Evolutionary conservation across 2,888 invertebrate genomes (phyloP).

Genomic region (Galeruca laticollis): DNA sequence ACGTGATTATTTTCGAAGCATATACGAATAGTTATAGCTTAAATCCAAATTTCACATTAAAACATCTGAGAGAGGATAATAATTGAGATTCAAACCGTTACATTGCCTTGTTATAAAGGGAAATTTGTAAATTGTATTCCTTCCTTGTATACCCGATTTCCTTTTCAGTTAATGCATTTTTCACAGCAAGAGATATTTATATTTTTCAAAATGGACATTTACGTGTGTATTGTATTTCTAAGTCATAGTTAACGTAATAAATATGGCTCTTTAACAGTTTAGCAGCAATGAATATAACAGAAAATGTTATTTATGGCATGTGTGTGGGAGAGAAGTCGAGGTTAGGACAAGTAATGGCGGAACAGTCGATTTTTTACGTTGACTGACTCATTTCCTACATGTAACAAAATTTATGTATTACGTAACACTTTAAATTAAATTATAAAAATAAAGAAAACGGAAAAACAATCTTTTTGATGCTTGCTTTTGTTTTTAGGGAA

Average conservation of each 20-base stretch:
- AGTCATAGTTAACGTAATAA: constrained; percentile 13
- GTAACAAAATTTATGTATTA: neutral
- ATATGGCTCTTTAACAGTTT: constrained; percentile 27
- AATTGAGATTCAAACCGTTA: too few species aligned
- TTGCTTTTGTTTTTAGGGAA: too few species aligned
- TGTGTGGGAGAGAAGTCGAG: constrained; percentile 34
- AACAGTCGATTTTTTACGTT: constrained; percentile 3
- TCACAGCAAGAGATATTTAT: neutral
- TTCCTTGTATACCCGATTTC: too few species aligned
- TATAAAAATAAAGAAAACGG: neutral
- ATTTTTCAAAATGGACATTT: neutral
- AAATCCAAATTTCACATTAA: too few species aligned
- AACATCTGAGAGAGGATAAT: too few species aligned
- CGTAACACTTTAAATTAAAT: neutral
- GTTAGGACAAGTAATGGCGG: constrained; percentile 19
- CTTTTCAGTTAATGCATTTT: too few species aligned
- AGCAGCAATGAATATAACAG: constrained; percentile 29
- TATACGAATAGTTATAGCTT: too few species aligned
- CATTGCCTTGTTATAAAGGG: too few species aligned
- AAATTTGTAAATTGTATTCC: too few species aligned
- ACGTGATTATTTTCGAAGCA: too few species aligned
- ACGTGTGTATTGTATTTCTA: constrained; percentile 12
- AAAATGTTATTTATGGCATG: constrained; percentile 35
- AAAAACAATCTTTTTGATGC: too few species aligned
- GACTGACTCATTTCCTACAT: constrained; percentile 12